Evolutionary conservation across 2,113 vertebrate species (phyloP).

Genomic region (Coreoperca whiteheadi): DNA sequence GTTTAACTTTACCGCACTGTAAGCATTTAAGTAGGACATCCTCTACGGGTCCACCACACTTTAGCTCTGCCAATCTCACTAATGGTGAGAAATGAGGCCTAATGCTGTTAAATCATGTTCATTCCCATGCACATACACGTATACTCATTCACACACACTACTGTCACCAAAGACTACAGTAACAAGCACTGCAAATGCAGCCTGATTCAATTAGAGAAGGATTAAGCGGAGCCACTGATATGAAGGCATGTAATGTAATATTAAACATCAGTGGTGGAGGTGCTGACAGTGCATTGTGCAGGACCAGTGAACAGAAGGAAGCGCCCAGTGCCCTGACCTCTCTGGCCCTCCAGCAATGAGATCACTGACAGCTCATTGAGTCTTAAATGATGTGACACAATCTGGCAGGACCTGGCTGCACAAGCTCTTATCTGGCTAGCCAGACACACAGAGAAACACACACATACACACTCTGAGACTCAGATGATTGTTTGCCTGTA

Average conservation of each 20-base stretch:
- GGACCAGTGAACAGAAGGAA: conserved; percentile 33
- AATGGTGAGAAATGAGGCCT: conserved; percentile 63
- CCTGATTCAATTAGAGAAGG: conserved; percentile 60
- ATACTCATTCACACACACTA: conserved; percentile 18
- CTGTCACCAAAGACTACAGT: conserved; percentile 38
- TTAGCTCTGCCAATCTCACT: conserved; percentile 63
- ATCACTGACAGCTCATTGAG: conserved; percentile 70
- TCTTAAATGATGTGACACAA: conserved; percentile 72
- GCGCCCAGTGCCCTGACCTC: conserved; percentile 45
- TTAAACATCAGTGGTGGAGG: conserved; percentile 39
- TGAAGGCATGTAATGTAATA: conserved; percentile 37
- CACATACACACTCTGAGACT: conserved; percentile 5
- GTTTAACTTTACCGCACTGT: conserved; percentile 57
- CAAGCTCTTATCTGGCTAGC: conserved; percentile 51
- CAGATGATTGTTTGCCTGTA: conserved; percentile 1
- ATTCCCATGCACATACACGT: conserved; percentile 25
- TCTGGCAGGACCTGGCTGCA: conserved; percentile 52
- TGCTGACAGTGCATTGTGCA: conserved; percentile 52
- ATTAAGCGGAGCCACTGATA: conserved; percentile 54
- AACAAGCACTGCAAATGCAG: conserved; percentile 50
- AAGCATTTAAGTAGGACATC: conserved; percentile 69
- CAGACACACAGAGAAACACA: conserved; percentile 11
- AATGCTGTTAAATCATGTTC: conserved; percentile 60
- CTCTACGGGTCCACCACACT: conserved; percentile 47
- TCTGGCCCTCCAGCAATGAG: conserved; percentile 59